These are phyloP conservation scores for Luperina testacea DNA, from an alignment of 2,888 invertebrate species.

Conservation along the genomic window DNA sequence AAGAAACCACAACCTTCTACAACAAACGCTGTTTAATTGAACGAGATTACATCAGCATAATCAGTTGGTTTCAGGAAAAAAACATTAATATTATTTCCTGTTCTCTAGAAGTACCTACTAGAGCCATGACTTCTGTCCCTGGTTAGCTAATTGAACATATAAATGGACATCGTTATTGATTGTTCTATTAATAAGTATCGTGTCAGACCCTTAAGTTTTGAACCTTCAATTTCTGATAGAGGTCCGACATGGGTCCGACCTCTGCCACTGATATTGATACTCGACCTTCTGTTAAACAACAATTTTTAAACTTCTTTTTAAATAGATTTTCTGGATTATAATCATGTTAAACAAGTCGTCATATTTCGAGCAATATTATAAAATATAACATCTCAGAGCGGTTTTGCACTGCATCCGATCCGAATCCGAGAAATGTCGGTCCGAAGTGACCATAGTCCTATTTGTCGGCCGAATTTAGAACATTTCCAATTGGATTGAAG, in stretches of 20 bases:
- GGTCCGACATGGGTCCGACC: conserved; percentile 7
- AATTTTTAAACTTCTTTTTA: not conserved
- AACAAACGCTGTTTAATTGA: conserved; percentile 32
- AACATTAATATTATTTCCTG: conserved; percentile 54
- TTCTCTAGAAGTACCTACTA: conserved; percentile 15
- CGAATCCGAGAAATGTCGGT: too few species aligned
- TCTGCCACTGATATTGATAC: conserved; percentile 20
- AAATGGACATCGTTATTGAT: conserved; percentile 41
- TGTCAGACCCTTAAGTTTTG: conserved; percentile 17
- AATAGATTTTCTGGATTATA: not conserved
- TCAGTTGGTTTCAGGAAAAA: conserved; percentile 60
- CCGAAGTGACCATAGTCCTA: too few species aligned
- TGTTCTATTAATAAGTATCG: conserved; percentile 48
- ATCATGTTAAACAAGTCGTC: not conserved
- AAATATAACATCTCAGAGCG: not conserved
- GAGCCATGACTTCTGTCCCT: conserved; percentile 51
- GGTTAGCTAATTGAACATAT: conserved; percentile 40
- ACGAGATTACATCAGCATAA: conserved; percentile 53
- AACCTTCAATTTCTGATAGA: conserved; percentile 27
- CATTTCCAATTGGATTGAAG: too few species aligned
- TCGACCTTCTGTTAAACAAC: not conserved
- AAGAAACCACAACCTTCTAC: conserved; percentile 16
- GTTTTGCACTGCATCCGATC: too few species aligned
- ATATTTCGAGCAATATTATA: conserved; percentile 13
- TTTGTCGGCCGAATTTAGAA: too few species aligned